phyloP scores from a whole-genome alignment of 2,797 vertebrate species.

The Bradypodion ventrale region DNA sequence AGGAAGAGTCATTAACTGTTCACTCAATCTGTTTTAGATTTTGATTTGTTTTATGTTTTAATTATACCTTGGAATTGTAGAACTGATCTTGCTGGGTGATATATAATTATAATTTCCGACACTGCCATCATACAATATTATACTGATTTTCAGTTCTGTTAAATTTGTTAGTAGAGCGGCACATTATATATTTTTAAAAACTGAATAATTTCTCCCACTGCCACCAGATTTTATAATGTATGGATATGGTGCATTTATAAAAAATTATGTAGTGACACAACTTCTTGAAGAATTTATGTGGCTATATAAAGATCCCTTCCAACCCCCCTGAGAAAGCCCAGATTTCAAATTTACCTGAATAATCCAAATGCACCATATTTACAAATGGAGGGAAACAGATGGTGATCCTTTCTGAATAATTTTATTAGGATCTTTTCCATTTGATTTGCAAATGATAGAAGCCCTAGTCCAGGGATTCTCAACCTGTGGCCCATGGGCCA shows the following conservation, averaged over 20 bases:
- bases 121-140: neutral
- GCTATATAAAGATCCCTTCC: too few species aligned
- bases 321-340: too few species aligned
- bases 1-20: neutral
- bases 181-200: slow-evolving; percentile 48
- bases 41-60: neutral
- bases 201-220: slow-evolving; percentile 40
- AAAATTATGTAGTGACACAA: neutral
- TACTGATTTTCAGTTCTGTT: neutral
- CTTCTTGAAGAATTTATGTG: too few species aligned
- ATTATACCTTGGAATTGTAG: slow-evolving; percentile 7
- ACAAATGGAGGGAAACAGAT: too few species aligned
- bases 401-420: too few species aligned
- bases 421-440: too few species aligned
- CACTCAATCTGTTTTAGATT: neutral
- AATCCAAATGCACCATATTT: too few species aligned
- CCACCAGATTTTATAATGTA: slow-evolving; percentile 41
- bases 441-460: too few species aligned
- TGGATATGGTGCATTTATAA: neutral
- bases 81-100: neutral
- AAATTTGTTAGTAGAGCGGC: neutral
- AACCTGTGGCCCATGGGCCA: too few species aligned
- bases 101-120: neutral
- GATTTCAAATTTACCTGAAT: too few species aligned
- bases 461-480: too few species aligned